These are phyloP conservation scores for Stenoptilia bipunctidactyla DNA, from an alignment of 2,888 invertebrate species.

Conservation along the genomic window DNA sequence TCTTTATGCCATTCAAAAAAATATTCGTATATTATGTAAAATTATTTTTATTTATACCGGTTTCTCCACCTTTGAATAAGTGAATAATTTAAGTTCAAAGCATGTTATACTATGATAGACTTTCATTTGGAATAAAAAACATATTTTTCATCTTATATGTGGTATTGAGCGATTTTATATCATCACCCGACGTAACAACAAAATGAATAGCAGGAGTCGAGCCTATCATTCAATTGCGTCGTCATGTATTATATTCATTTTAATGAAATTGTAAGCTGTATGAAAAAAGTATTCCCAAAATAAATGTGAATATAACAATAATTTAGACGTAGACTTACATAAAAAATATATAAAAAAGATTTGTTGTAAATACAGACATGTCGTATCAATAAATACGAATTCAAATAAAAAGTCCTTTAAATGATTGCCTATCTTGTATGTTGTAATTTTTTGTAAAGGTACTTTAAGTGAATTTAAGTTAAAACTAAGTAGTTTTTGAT, in stretches of 20 bases:
- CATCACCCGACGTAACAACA: no score
- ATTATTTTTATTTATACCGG: no score
- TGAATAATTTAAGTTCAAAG: no score
- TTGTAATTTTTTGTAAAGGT: slow-evolving; percentile 64
- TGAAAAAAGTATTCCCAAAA: slow-evolving; percentile 36
- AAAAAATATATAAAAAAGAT: slow-evolving; percentile 26
- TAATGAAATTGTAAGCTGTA: slow-evolving; percentile 37
- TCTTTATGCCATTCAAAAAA: no score
- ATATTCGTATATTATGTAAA: no score
- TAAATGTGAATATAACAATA: slow-evolving; percentile 62
- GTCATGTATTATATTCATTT: slow-evolving; percentile 20
- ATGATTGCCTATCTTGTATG: slow-evolving; percentile 25
- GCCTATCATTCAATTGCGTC: slow-evolving; percentile 12
- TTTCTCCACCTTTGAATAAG: no score
- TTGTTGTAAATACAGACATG: slow-evolving; percentile 43
- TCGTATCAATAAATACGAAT: slow-evolving; percentile 24
- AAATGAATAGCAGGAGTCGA: no score
- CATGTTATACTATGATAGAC: no score
- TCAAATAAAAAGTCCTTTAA: not conserved
- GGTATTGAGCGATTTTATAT: no score
- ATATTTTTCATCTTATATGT: no score
- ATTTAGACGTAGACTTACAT: slow-evolving; percentile 51
- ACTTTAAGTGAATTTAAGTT: slow-evolving; percentile 42
- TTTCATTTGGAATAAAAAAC: no score
- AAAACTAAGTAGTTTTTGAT: slow-evolving; percentile 67